Base-by-base conservation (phyloP, 2,888 invertebrate species). In the Carcina quercana region DNA sequence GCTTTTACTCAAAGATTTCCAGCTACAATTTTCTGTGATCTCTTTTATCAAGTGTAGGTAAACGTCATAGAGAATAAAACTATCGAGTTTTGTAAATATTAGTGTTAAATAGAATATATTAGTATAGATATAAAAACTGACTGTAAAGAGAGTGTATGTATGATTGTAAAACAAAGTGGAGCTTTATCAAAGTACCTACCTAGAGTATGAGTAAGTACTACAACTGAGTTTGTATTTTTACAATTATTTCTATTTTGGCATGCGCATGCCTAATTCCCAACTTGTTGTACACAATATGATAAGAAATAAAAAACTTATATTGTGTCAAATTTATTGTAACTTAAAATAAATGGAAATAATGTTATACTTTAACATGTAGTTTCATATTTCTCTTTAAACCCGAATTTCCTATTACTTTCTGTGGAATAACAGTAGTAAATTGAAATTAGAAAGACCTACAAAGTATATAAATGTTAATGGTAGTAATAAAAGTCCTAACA, bases 21-120 rank as follows among this genome's bases (percentile, higher is more conserved):
- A 83, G 84, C 85, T 84, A 84, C 84, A 82, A 83, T 84, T 84
- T 83, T 85, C 85, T 85, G 85, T 85, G 85, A 85, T 85, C 85
- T 85, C 85, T 84, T 74, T 73, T 75, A 82, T 78, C 76, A 72
- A 73, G n/a, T 75, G 64, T 80, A 80, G 73, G 61, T 75, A 73
- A 72, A 74, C 72, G 66, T 69, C 72, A 73, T 71, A 74, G 69
- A 69, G 56, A 71, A 59, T 53, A 67, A 71, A 55, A 55, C 62
- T 69, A 66, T 65, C 59, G 56, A 62, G 59, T 63, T n/a, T 63
- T 79, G 82, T 82, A 82, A 71, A 82, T 82, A 82, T 65, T 68
- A 74, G 48, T n/a, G n/a, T 41, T 51, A 64, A 58, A 53, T 24
- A 30, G 40, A 47, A 47, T 42, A 47, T 45, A 47, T 43, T 40